Evolutionary conservation across 2,888 invertebrate species (phyloP).

Genomic region (Choreutis nemorana): DNA sequence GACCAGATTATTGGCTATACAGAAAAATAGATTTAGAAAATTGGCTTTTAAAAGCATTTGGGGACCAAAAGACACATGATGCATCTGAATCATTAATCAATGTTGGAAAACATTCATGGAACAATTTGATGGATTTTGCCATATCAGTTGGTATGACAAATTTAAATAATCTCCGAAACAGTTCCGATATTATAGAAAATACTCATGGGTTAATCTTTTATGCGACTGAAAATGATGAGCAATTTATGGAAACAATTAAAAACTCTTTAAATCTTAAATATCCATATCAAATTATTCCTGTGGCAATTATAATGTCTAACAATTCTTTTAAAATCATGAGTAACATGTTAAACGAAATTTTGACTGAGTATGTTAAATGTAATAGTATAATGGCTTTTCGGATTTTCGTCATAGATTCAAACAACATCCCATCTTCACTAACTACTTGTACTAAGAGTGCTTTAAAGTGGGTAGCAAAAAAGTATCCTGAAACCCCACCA

Average conservation of each 20-base stretch:
- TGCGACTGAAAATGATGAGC: conserved; percentile 29
- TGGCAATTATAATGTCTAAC: conserved; percentile 40
- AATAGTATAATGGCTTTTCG: conserved; percentile 38
- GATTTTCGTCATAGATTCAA: conserved; percentile 30
- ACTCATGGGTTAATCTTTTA: conserved; percentile 49
- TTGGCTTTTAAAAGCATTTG: conserved; percentile 51
- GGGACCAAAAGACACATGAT: conserved; percentile 38
- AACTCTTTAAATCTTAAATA: conserved; percentile 35
- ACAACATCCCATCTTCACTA: conserved; percentile 30
- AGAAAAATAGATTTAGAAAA: conserved; percentile 51
- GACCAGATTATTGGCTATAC: conserved; percentile 43
- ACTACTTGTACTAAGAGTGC: conserved; percentile 37
- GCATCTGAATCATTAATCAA: conserved; percentile 37
- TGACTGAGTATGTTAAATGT: conserved; percentile 25
- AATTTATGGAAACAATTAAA: conserved; percentile 28
- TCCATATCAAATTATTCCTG: conserved; percentile 45
- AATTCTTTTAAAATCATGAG: too few species aligned
- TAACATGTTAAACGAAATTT: conserved; percentile 23
- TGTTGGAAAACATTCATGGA: conserved; percentile 51
- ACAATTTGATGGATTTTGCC: conserved; percentile 52
- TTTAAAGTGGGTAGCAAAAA: conserved; percentile 59
- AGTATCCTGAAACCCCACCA: conserved; percentile 50
- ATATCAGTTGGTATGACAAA: conserved; percentile 45
- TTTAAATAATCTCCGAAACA: conserved; percentile 18
- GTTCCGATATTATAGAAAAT: conserved; percentile 43